Evolutionary conservation across 2,888 invertebrate genomes (phyloP).

Genomic region (Gasteruption jaculator): DNA sequence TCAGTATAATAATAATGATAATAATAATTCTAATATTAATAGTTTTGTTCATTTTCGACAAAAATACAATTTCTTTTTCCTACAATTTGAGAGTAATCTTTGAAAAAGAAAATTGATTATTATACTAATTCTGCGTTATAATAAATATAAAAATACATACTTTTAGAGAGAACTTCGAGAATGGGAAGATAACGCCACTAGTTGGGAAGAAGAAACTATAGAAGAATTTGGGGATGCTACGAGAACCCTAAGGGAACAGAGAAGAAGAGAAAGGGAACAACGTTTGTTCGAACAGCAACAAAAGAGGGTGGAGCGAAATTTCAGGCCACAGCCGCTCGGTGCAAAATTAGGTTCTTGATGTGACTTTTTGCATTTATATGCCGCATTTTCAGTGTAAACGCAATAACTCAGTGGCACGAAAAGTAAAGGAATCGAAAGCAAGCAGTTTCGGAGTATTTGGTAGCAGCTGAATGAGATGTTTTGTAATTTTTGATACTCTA

Average conservation of each 20-base stretch:
- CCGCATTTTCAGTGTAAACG: no score
- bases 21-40: not conserved
- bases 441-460: no score
- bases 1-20: slow-evolving; percentile 8
- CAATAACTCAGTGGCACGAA: no score
- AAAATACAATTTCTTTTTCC: no score
- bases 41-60: no score
- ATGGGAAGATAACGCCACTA: slow-evolving; percentile 55
- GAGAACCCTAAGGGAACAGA: slow-evolving; percentile 38
- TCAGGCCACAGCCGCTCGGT: slow-evolving; percentile 41
- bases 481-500: no score
- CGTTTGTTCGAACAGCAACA: slow-evolving; percentile 42
- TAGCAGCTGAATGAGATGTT: no score
- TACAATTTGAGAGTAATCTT: not conserved
- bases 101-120: no score
- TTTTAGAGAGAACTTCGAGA: slow-evolving; percentile 54
- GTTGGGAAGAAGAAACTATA: slow-evolving; percentile 54
- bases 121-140: no score
- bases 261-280: slow-evolving; percentile 37
- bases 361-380: slow-evolving; percentile 11
- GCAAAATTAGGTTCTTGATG: slow-evolving; percentile 45
- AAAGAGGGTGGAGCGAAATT: slow-evolving; percentile 36
- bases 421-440: no score
- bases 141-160: no score
- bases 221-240: slow-evolving; percentile 42